phyloP scores from a whole-genome alignment of 1,140 invertebrate species.

The Halotydeus destructor region DNA sequence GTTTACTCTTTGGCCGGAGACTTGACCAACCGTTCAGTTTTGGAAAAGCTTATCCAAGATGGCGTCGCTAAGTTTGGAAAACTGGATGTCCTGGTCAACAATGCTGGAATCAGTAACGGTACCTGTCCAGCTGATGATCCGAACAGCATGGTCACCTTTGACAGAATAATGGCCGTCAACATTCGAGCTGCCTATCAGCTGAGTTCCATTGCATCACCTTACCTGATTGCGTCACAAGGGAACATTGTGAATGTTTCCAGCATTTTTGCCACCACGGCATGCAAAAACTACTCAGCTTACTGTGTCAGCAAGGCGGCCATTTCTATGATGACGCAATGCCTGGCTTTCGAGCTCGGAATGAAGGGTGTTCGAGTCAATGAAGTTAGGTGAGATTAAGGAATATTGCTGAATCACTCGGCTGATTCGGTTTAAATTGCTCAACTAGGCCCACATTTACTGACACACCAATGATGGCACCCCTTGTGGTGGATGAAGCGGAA shows the following conservation, averaged over 20 bases:
- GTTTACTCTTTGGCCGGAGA: constrained; percentile 14
- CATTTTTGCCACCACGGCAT: no score
- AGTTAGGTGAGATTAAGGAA: no score
- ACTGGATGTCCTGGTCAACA: constrained; percentile 59
- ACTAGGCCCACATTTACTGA: no score
- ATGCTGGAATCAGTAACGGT: constrained; percentile 43
- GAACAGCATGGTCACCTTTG: neutral
- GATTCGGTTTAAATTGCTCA: no score
- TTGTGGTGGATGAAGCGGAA: no score
- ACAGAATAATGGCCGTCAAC: constrained; percentile 2
- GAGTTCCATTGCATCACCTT: constrained; percentile 55
- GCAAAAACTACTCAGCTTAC: no score
- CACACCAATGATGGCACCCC: no score
- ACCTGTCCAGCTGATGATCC: constrained; percentile 1
- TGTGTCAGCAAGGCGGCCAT: constrained; percentile 25
- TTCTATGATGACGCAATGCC: constrained; percentile 24
- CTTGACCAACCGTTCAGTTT: constrained; percentile 16
- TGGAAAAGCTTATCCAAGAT: constrained; percentile 19
- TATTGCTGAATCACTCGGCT: no score
- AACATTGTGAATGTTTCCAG: constrained; percentile 76
- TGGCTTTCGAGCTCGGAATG: constrained; percentile 24
- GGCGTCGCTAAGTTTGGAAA: constrained; percentile 34
- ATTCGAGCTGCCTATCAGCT: constrained; percentile 22
- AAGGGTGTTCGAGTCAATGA: constrained; percentile 25
- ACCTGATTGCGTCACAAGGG: constrained; percentile 54